These are phyloP conservation scores for Leptinotarsa juncta DNA, from an alignment of 2,888 invertebrate species.

Conservation along the genomic window DNA sequence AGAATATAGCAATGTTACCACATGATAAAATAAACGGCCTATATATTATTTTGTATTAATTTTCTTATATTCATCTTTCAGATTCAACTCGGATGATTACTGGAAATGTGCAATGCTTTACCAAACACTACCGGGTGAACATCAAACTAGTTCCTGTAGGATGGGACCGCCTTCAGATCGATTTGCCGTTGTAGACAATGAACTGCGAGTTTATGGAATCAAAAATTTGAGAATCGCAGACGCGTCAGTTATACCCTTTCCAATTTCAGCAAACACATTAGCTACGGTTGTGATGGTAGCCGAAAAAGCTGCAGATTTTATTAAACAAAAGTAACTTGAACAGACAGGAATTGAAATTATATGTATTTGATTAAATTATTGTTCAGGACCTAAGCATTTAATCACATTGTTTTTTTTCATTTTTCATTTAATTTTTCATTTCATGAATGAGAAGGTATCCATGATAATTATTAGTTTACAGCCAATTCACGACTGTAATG, in stretches of 20 bases:
- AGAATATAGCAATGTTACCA: no score
- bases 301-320: conserved; percentile 46
- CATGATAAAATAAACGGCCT: no score
- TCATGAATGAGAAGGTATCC: no score
- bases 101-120: conserved; percentile 77
- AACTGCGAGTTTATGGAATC: conserved; percentile 46
- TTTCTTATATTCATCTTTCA: conserved; percentile 24
- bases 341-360: no score
- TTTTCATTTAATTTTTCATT: no score
- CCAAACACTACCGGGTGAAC: conserved; percentile 79
- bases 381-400: no score
- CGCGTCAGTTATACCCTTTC: conserved; percentile 45
- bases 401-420: no score
- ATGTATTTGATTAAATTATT: no score
- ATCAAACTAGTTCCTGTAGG: conserved; percentile 81
- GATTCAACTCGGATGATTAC: conserved; percentile 71
- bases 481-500: no score
- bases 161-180: conserved; percentile 77
- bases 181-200: conserved; percentile 69
- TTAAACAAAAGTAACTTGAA: conserved; percentile 15
- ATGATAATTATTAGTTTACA: no score
- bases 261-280: conserved; percentile 44
- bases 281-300: conserved; percentile 47
- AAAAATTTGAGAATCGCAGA: conserved; percentile 45
- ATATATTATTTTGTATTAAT: no score